Evolutionary conservation across 2,797 vertebrate species (phyloP), one percentile per base, ranked within the genome.

Genomic region (Clarias fuscus): DNA sequence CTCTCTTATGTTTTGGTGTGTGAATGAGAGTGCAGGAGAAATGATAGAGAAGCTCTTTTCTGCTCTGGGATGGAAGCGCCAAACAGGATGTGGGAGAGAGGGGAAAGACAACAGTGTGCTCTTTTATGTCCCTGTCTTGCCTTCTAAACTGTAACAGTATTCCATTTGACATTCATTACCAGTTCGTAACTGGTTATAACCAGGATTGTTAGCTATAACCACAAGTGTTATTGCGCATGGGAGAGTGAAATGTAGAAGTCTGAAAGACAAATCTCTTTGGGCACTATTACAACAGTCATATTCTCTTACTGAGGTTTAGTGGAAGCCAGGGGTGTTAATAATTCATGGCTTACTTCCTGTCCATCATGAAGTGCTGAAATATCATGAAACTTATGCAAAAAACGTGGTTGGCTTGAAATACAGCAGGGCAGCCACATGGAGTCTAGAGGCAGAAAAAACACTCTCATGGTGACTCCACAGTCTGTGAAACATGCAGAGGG

Each of bases 21-120:
- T 87, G 83, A 88, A 75, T 73, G 87, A 82, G 83, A 91, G 88
- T 22, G 78, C 72, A 33, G 71, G 56, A 78, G 68, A 82, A 64
- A 86, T 73, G 83, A 85, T 86, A 87, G 76, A 79, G 81, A 64
- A 68, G 56, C 76, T 78, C 80, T 89, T 87, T 87, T 86, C 84
- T 84, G 88, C 86, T 88, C 92, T 88, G 91, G 88, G 93, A 86
- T 91, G 91, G 93, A 92, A 91, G 88, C 72, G 92, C 94, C 94
- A 90, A 93, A 95, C 92, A 94, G 94, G 94, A 95, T 95, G 95
- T 95, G 95, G 95, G 92, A 92, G 87, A 86, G 86, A 91, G 85
- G 84, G 87, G 84, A 90, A 91, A 93, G 92, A 95, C 92, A 91
- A 89, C 91, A 88, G 88, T 89, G 88, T 72, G 80, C 89, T 91